A percentile compares a stretch with the other conserved stretches of the same genome.
Conservation (phyloP, 92 coral and sea anemone genomes). For the Porites divaricata region DNA sequence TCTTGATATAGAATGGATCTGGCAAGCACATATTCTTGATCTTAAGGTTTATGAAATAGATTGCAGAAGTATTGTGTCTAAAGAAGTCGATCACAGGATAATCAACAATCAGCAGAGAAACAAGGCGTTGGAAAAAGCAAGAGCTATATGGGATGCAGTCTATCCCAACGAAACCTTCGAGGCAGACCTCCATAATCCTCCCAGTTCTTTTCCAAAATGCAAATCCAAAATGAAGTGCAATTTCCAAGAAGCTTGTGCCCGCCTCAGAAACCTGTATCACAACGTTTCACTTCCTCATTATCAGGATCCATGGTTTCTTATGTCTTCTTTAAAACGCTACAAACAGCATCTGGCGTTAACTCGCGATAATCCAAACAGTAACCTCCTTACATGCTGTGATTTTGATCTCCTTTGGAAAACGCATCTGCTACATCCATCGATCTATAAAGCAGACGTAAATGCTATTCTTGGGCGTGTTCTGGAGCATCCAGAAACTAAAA, state of each 20-base stretch:
- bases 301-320: slow-evolving; percentile 33
- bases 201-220: slow-evolving; percentile 20
- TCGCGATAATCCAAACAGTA: slow-evolving; percentile 9
- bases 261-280: slow-evolving; percentile 42
- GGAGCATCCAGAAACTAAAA: slow-evolving; percentile 44
- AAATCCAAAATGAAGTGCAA: slow-evolving; percentile 27
- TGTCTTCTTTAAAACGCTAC: slow-evolving; percentile 43
- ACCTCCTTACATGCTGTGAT: slow-evolving; percentile 53
- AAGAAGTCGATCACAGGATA: slow-evolving; percentile 58
- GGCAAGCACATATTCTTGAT: slow-evolving; percentile 73
- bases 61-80: slow-evolving; percentile 58
- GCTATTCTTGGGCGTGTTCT: slow-evolving; percentile 40
- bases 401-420: slow-evolving; percentile 54
- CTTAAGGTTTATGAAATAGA: slow-evolving; percentile 66
- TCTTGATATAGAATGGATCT: slow-evolving; percentile 58
- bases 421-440: slow-evolving; percentile 48
- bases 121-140: slow-evolving; percentile 51
- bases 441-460: slow-evolving; percentile 40
- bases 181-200: slow-evolving; percentile 48
- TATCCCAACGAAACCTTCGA: slow-evolving; percentile 65
- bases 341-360: slow-evolving; percentile 37
- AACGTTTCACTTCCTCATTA: slow-evolving; percentile 56
- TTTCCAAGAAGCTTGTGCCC: slow-evolving; percentile 42
- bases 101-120: slow-evolving; percentile 30
- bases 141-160: slow-evolving; percentile 47